A percentile compares a stretch with the other conserved stretches of the same genome.
These are phyloP conservation scores for Phymorhynchus buccinoides DNA, from an alignment of 1,140 invertebrate genomes.

Conservation along the genomic window DNA sequence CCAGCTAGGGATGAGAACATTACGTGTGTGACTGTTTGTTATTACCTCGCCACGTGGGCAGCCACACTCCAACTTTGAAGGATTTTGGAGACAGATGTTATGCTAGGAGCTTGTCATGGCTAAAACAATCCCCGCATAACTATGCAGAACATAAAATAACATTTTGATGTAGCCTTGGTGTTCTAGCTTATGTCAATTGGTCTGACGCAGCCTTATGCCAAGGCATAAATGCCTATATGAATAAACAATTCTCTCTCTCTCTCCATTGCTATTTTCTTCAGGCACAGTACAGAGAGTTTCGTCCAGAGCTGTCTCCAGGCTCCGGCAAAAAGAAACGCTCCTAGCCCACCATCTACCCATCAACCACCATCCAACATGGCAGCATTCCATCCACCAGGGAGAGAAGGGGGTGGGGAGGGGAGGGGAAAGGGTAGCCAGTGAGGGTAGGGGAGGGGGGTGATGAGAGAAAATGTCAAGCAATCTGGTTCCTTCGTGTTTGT, in stretches of 20 bases:
- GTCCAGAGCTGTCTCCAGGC: slow-evolving; percentile 55
- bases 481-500: too few relatives aligned
- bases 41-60: too few relatives aligned
- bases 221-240: too few relatives aligned
- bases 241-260: not conserved
- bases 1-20: too few relatives aligned
- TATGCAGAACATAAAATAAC: not conserved
- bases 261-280: slow-evolving; percentile 27
- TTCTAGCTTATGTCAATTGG: not conserved
- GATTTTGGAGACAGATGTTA: not conserved
- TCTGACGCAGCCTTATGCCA: too few relatives aligned
- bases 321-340: slow-evolving; percentile 47
- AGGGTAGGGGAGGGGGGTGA: not conserved
- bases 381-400: not conserved
- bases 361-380: not conserved
- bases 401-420: too few relatives aligned
- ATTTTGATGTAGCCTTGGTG: not conserved
- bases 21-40: too few relatives aligned
- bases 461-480: not conserved
- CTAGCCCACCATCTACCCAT: not conserved
- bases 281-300: slow-evolving; percentile 60
- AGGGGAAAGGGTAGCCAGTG: not conserved
- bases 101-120: not conserved
- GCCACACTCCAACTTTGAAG: too few relatives aligned
- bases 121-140: not conserved